Percentiles rank a stretch among this genome's conserved stretches.
Conservation (phyloP, 2,888 invertebrate genomes). For the Cephus sareptanus region DNA sequence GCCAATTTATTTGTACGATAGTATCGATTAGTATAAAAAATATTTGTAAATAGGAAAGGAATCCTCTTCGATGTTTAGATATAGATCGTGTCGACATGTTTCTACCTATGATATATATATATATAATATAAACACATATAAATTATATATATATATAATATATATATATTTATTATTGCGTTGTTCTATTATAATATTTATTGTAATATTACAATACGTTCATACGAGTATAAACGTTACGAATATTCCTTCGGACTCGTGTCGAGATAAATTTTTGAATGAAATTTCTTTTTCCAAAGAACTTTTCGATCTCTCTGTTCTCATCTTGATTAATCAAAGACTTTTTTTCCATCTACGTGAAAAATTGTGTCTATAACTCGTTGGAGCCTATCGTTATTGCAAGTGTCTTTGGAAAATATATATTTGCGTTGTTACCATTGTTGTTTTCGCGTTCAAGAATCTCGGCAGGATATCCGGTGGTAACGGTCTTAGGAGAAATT, state of each 20-base stretch:
- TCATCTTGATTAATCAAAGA: neutral
- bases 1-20: constrained; percentile 25
- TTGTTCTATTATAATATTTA: constrained; percentile 66
- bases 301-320: neutral
- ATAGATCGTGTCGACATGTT: constrained; percentile 63
- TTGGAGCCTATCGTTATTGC: constrained; percentile 6
- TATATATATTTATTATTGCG: constrained; percentile 65
- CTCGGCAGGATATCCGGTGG: neutral
- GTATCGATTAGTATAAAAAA: constrained; percentile 8
- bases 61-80: constrained; percentile 54
- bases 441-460: neutral
- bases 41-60: constrained; percentile 52
- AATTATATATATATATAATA: constrained; percentile 41
- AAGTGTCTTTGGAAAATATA: neutral
- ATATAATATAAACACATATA: constrained; percentile 43
- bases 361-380: neutral
- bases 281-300: neutral
- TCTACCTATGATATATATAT: constrained; percentile 57
- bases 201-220: constrained; percentile 57
- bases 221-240: constrained; percentile 49
- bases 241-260: constrained; percentile 42
- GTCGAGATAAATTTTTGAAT: constrained; percentile 31
- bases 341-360: neutral
- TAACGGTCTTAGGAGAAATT: neutral
- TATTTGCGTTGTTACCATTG: neutral